phyloP scores from a whole-genome alignment of 2,888 invertebrate species.

The Tuta absoluta region DNA sequence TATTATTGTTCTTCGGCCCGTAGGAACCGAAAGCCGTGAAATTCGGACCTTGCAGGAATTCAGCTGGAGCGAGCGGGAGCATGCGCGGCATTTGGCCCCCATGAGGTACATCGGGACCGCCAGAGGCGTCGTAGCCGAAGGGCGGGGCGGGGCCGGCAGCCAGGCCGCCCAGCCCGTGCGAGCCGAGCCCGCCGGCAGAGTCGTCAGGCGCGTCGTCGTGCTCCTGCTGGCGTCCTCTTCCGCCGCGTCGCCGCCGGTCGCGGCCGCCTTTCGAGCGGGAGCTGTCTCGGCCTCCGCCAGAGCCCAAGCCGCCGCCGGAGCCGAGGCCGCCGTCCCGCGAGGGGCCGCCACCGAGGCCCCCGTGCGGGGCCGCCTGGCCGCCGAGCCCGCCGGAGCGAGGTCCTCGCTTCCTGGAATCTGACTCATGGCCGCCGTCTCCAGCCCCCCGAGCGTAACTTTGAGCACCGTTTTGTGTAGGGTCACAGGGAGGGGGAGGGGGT shows the following conservation, averaged over 20 bases:
- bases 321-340: constrained; percentile 39
- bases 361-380: constrained; percentile 43
- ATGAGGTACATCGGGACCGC: constrained; percentile 73
- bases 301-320: constrained; percentile 39
- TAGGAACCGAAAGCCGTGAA: constrained; percentile 76
- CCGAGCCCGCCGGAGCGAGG: constrained; percentile 51
- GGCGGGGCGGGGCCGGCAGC: constrained; percentile 46
- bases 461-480: constrained; percentile 40
- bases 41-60: constrained; percentile 65
- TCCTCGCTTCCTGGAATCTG: constrained; percentile 75
- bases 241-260: constrained; percentile 70
- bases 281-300: constrained; percentile 45
- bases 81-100: constrained; percentile 74
- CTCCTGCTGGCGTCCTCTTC: constrained; percentile 70
- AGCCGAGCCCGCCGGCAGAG: constrained; percentile 56
- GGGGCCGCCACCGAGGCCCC: constrained; percentile 35
- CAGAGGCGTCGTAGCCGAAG: constrained; percentile 59
- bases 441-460: constrained; percentile 55
- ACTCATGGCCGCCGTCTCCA: constrained; percentile 69
- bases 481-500: constrained; percentile 61
- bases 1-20: constrained; percentile 57
- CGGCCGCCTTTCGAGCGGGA: constrained; percentile 58
- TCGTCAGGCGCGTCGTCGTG: constrained; percentile 55
- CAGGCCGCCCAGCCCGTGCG: constrained; percentile 46
- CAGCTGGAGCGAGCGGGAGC: constrained; percentile 62